These are phyloP conservation scores for Carettochelys insculpta DNA, from an alignment of 2,113 vertebrate genomes.

Conservation along the genomic window DNA sequence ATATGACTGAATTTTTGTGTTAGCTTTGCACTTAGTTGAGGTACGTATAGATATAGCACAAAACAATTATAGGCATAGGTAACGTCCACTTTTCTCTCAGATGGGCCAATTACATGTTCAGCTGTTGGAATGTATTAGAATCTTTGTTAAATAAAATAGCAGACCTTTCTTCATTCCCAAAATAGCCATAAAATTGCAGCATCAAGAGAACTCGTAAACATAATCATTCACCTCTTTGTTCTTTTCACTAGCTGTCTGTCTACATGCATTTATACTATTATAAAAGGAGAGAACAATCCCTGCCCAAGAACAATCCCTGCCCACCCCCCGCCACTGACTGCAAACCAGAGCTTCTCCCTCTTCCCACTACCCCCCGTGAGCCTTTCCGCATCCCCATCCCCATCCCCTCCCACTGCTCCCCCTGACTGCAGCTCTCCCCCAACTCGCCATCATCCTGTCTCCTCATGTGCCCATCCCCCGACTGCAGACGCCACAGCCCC, in stretches of 20 bases:
- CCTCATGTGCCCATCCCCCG: too few species aligned
- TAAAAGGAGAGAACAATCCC: too few species aligned
- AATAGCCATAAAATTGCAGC: slow-evolving; percentile 32
- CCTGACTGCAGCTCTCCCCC: too few species aligned
- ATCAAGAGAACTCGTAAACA: slow-evolving; percentile 45
- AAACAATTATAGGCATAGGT: neutral
- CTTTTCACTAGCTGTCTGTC: neutral
- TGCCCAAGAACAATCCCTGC: too few species aligned
- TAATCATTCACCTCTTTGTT: slow-evolving; percentile 41
- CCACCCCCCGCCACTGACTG: too few species aligned
- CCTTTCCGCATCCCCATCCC: too few species aligned
- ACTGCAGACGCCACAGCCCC: too few species aligned
- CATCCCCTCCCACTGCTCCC: too few species aligned
- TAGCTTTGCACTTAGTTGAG: neutral
- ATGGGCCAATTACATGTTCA: slow-evolving; percentile 55
- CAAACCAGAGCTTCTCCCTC: too few species aligned
- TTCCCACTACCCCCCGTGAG: too few species aligned
- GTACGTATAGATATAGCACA: neutral
- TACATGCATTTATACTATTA: neutral
- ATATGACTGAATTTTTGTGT: neutral
- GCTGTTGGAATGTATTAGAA: slow-evolving; percentile 50
- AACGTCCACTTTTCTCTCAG: neutral
- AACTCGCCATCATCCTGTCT: too few species aligned
- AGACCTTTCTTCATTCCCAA: slow-evolving; percentile 30
- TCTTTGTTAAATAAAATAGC: slow-evolving; percentile 29